Evolutionary conservation across 2,113 vertebrate species (phyloP), one percentile per base, ranked within the genome.

Genomic region (Origma solitaria): DNA sequence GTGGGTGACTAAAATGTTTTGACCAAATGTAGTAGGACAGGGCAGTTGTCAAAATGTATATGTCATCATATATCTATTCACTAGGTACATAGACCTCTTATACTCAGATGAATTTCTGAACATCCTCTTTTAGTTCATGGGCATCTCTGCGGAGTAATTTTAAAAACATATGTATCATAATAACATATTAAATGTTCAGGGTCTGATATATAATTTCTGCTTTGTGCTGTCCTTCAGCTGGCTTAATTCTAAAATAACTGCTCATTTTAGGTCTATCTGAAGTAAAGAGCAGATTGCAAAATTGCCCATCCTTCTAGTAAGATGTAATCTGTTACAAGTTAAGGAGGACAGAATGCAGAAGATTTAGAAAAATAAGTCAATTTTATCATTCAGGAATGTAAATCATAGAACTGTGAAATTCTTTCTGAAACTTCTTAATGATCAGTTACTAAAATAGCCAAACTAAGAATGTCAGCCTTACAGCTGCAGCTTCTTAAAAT

Each of bases 401-500:
- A 96, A 95, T 95, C 64, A 79, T 37, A 79, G n/a, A 86, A 60
- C 35, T 78, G 53, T 64, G 54, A 94, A 68, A 89, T 58, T 83
- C 44, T 71, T 78, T 94, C 83, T 91, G 69, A 87, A 95, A 75
- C 65, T 94, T 75, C 69, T 86, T 92, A 89, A 94, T 82, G 77
- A 95, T 87, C 77, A 33, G 80, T 95, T 94, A 89, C 94, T 76
- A 92, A 96, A 97, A 94, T 69, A 95, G 40, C 6, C 18, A 68
- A 44, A 86, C 76, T 73, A 86, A 93, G 91, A 92, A 92, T 93
- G 76, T 50, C 72, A 94, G 60, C 20, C 49, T 56, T 94, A 92
- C 86, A 96, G 90, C 94, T 97, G 95, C 91, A 96, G 9, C 64
- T 94, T 93, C 82, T 81, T 70, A 88, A 86, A 94, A 95, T 5